Base-by-base conservation (phyloP, 2,113 vertebrate species). In the Serilophus lunatus region DNA sequence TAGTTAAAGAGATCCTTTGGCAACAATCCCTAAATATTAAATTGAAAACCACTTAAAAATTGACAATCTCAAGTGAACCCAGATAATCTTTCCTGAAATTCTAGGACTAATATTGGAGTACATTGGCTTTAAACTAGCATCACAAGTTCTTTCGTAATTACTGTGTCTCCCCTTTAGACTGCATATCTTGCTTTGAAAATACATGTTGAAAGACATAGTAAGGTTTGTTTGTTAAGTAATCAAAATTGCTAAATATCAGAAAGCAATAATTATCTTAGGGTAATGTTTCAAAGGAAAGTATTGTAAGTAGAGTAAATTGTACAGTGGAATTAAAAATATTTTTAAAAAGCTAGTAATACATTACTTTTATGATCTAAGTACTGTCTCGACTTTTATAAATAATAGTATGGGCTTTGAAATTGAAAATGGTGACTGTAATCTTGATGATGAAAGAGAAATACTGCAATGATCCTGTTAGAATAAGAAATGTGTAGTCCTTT, bases 71-170 rank as follows among this genome's bases (percentile, higher is more conserved):
- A 86, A 36, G 13, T 88, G 59, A 92, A 63, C 20, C 25, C 54
- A 90, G 86, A 83, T 78, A 93, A 88, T 66, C 31, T 93, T 25
- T 79, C n/a, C 57, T 66, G 47, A 95, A 92, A 80, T 79, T 81
- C 38, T 63, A 38, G 35, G 42, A 54, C 25, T 86, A 74, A 31
- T 66, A 7, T 40, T 86, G 22, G 24, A 86, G 77, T 79, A 76
- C 79, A 92, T 82, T 53, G 1, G 8, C 28, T 85, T 88, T 81
- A 63, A 81, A 61, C 50, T 69, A 92, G 3, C 33, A 33, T 81
- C 36, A 77, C 11, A 77, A 65, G 20, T 75, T 82, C 18, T 13
- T 82, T 53, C 60, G 7, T 72, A 86, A 17, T 69, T 90, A 45
- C 17, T 70, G 13, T 72, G 28, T 74, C 40, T 85, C 20, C 31